Base-by-base conservation (phyloP, 2,888 invertebrate genomes). In the Drosophila paramelanica region DNA sequence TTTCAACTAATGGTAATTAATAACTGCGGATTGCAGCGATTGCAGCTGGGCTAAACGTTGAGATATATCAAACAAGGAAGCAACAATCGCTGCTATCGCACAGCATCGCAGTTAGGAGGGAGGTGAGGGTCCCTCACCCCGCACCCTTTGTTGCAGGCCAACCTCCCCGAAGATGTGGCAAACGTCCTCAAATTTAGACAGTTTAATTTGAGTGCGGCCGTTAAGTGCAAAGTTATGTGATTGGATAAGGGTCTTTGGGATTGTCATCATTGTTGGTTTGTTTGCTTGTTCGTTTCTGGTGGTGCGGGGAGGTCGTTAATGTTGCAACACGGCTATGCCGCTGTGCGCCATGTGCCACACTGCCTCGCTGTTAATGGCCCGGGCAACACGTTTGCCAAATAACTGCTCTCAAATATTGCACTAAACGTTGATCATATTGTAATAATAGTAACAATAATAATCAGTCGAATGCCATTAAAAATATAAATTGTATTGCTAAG, bases 221-320 rank as follows among this genome's bases (percentile, higher is more conserved):
- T 78, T 89, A 89, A 83, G 89, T 83, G 89, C 79, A 86, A 83
- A 87, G 89, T 89, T 87, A 87, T 83, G 83, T 84, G 83, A 86
- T 82, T 77, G 78, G 64, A 67, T 67, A 76, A 76, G 76, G 79
- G 76, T 68, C 66, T 60, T 42, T 49, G 72, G 58, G 45, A 62
- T 51, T 61, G 71, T 52, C 47, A 39, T 56, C 64, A 45, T 49
- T 55, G 55, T 36, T 69, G 53, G 27, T 47, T 31, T 56, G 52
- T 38, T n/a, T 25, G 3, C n/a, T n/a, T 39, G 17, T 17, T 17
- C 11, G 55, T 17, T 33, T 47, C 50, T 31, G 66, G 47, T 53
- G 42, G 7, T 39, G 36, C 25, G n/a, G 36, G 23, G 50, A 47
- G 8, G 47, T 56, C 20, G 57, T 66, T 17, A 52, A 47, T 66